phyloP scores from a whole-genome alignment of 1,140 invertebrate species.

The Pseudomyrmex dendroicus region DNA sequence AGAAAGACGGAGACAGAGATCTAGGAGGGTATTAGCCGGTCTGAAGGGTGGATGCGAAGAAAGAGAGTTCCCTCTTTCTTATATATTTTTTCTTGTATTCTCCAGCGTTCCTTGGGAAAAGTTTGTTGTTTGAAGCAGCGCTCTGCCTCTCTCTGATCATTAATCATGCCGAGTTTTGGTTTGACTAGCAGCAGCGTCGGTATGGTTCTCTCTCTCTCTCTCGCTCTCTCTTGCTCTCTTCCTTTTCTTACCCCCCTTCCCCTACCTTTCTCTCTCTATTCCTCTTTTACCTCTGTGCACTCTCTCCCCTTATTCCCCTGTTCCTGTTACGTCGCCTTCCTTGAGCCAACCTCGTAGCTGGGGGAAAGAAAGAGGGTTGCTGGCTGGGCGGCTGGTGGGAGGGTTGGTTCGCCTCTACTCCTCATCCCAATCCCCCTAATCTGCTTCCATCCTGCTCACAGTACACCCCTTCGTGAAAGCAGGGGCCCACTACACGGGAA shows the following conservation, averaged over 20 bases:
- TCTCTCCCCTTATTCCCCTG: conserved; percentile 65
- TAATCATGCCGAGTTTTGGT: conserved; percentile 88
- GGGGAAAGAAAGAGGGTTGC: conserved; percentile 70
- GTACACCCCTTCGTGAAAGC: conserved; percentile 45
- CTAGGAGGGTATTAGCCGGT: conserved; percentile 82
- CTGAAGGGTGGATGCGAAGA: conserved; percentile 86
- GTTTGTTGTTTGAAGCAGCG: conserved; percentile 88
- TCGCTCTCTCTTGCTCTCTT: conserved; percentile 29
- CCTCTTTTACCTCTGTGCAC: conserved; percentile 48
- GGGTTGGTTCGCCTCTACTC: conserved; percentile 64
- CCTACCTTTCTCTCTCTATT: conserved; percentile 72
- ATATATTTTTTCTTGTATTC: conserved; percentile 86
- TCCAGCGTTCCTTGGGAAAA: conserved; percentile 87
- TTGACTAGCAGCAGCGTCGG: conserved; percentile 86
- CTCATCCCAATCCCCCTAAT: conserved; percentile 62
- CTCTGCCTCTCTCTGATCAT: conserved; percentile 85
- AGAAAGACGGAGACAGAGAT: conserved; percentile 69
- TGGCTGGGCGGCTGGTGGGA: conserved; percentile 18
- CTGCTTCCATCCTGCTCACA: conserved; percentile 52
- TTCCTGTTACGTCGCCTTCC: conserved; percentile 72
- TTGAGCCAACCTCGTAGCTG: conserved; percentile 69
- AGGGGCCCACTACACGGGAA: conserved; percentile 61
- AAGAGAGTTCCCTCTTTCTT: conserved; percentile 86
- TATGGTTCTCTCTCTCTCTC: conserved; percentile 79
- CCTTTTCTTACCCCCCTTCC: conserved; percentile 65